phyloP scores from a whole-genome alignment of 2,797 vertebrate genomes.

The Enteromius trimaculatus region DNA sequence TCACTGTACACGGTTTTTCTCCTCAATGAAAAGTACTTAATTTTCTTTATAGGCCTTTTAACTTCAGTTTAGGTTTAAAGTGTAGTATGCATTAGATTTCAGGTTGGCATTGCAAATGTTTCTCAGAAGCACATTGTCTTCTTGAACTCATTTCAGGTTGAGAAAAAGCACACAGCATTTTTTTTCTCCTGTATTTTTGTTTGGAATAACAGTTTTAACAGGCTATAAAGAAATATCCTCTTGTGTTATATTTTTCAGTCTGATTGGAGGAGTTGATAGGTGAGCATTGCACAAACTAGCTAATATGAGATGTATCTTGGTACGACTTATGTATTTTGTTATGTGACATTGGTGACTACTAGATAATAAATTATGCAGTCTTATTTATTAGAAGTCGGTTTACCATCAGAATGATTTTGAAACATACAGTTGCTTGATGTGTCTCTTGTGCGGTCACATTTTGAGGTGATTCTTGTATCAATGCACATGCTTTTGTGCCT shows the following conservation, averaged over 20 bases:
- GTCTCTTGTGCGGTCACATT: not conserved
- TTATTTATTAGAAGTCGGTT: not conserved
- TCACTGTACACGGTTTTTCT: slow-evolving; percentile 11
- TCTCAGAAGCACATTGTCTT: slow-evolving; percentile 16
- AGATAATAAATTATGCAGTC: not conserved
- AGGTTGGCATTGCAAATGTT: slow-evolving; percentile 36
- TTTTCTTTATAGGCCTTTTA: slow-evolving; percentile 37
- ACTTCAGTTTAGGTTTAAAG: slow-evolving; percentile 31
- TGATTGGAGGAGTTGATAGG: not conserved
- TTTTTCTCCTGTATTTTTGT: not conserved
- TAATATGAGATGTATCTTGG: not conserved
- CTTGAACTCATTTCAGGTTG: slow-evolving; percentile 21
- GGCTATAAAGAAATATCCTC: not conserved
- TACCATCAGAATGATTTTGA: not conserved
- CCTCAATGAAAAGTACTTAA: slow-evolving; percentile 55
- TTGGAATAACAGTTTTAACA: not conserved
- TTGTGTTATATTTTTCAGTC: not conserved
- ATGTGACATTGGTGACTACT: not conserved
- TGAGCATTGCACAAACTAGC: not conserved
- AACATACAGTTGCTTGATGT: not conserved
- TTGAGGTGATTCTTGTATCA: not conserved
- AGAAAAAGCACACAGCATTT: not conserved
- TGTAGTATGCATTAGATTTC: slow-evolving; percentile 15
- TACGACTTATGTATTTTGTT: not conserved
- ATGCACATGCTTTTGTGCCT: not conserved